Base-by-base conservation (phyloP, 2,888 invertebrate genomes). In the Pogonocherus hispidulus region DNA sequence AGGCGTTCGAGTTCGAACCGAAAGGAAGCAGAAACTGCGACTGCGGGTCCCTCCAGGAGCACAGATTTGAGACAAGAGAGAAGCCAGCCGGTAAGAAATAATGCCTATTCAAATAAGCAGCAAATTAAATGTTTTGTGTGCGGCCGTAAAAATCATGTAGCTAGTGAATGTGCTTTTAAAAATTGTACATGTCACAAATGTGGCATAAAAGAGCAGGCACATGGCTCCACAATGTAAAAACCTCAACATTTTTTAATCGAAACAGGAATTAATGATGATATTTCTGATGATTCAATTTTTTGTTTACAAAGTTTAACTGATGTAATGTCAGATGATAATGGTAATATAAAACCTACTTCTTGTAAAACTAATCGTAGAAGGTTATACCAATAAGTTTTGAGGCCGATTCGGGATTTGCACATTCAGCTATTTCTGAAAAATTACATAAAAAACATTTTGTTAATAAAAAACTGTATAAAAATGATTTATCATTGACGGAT, bases 351-450 rank as follows among this genome's bases (percentile, higher is more conserved):
- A 22, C 67, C 70, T 8, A 55, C 52, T 51, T 62, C n/a, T 37
- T 62, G 41, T 63, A 9, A 68, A 70, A 32, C 51, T 70, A 27
- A 4, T 52, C 5, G 55, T 59, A 16, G 66, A 71, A 60, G 57
- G 66, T n/a, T 19, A 52, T 71, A 35, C 66, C 63, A 18, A 41
- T 69, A 18, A 59, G 60, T 69, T 71, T 71, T 57, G 63, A 71
- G 41, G 60, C 56, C 6, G 70, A 70, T 47, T 66, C 66, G 0
- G 70, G 70, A 18, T 70, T 70, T 27, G 71, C 71, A 11, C 63
- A 71, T 32, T 19, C 69, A 1, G 67, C 69, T n/a, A 67, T 72
- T 49, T 70, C 69, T 1, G 69, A 67, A 67, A 72, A 64, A 60
- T 49, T 72, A 32, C 68, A n/a, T 37, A 32, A 6, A 8, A 6